Evolutionary conservation across 2,797 vertebrate species (phyloP).

Genomic region (Crocodylus rhombifer): DNA sequence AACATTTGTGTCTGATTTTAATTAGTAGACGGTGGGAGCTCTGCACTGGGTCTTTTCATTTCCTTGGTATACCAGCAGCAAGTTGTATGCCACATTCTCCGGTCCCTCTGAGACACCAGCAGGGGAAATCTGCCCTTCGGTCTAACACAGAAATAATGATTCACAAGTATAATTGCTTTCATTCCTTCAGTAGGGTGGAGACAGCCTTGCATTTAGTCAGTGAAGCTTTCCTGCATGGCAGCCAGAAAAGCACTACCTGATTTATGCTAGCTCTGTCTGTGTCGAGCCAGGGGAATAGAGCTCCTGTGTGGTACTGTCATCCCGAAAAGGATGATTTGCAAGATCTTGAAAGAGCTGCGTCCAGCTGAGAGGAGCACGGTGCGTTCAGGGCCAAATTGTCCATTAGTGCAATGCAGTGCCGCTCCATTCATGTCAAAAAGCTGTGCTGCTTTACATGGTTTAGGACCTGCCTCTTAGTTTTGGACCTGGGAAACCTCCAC

Average conservation of each 20-base stretch:
- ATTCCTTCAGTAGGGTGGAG: neutral
- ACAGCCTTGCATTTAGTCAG: neutral
- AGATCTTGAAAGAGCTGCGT: neutral
- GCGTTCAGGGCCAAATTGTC: neutral
- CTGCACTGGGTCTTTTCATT: neutral
- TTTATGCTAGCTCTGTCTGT: neutral
- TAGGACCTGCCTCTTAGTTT: neutral
- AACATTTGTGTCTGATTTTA: neutral
- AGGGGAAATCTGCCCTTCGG: slow-evolving; percentile 23
- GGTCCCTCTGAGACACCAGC: neutral
- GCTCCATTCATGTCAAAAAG: neutral
- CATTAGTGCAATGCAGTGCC: neutral
- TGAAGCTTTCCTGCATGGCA: neutral
- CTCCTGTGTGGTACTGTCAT: neutral
- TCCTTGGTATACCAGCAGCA: neutral
- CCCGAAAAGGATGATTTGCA: neutral
- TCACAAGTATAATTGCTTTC: neutral
- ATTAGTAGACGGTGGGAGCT: neutral
- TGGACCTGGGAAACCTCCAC: neutral
- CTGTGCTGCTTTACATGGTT: neutral
- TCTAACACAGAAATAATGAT: slow-evolving; percentile 13
- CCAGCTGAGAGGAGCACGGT: neutral
- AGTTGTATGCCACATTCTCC: neutral
- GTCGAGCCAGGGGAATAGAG: fast-evolving
- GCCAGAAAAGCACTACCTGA: neutral